Evolutionary conservation across 2,888 invertebrate genomes (phyloP), one percentile per base, ranked within the genome.

Genomic region (Dolichomitus sp.): DNA sequence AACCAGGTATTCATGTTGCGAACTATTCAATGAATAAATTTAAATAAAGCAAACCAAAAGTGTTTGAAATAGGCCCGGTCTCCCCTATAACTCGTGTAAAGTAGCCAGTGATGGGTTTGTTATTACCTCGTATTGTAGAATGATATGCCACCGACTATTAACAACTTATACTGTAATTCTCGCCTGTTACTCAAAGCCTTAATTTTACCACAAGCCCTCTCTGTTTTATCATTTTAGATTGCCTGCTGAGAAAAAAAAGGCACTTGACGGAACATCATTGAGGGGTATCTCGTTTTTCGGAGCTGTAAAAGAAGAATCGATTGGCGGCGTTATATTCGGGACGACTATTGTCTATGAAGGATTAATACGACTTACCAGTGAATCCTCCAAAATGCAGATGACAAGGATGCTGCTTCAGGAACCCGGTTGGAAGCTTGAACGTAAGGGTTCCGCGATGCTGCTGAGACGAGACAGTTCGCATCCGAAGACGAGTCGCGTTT

Each of bases 401-500:
- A 88, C 90, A 70, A 89, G 88, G 69, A 93, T 91, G 92, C 83
- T 93, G 27, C 83, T 91, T n/a, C 93, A 93, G 73, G 93, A 93
- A 63, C 93, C 93, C 2, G 93, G 93, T 14, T 93, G 93, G 93
- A 93, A 91, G 85, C 70, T 93, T 73, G 93, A 93, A 81, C 88
- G 91, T 57, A 92, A 93, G 61, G 93, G 93, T 27, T 92, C 93
- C 68, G 91, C 91, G 2, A 80, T 93, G 37, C 85, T 93, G 57
- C 80, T 93, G 65, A 86, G 93, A 12, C 88, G 93, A 37, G 93
- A 93, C 87, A 92, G 91, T 61, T 89, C 91, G 14, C 90, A 91
- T 73, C 87, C 88, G 72, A 93, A 91, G 85, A 88, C 87, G 54
- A 89, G 90, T 14, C 87, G 95, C 37, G 95, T 95, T 50, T 95